Conservation (phyloP, 2,888 invertebrate genomes). For the Prionchulus punctatus region DNA sequence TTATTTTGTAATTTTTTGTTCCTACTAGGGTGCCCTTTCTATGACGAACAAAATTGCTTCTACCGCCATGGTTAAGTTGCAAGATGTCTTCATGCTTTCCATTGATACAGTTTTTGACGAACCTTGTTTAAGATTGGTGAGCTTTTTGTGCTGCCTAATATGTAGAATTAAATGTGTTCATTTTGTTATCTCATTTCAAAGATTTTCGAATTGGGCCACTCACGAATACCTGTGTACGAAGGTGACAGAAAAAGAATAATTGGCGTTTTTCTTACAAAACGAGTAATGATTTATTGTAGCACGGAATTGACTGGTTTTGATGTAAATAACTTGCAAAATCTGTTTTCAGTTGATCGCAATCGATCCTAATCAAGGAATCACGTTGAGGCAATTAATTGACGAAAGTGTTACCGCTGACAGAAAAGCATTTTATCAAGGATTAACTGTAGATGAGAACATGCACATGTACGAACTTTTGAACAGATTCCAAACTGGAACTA, state of each 20-base stretch:
- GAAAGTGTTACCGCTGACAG: slow-evolving; percentile 6
- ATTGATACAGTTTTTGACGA: not conserved
- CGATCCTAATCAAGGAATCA: slow-evolving; percentile 25
- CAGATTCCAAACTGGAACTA: slow-evolving; percentile 30
- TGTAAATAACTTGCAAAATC: not conserved
- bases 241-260: not conserved
- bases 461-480: slow-evolving; percentile 34
- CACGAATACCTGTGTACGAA: slow-evolving; percentile 1
- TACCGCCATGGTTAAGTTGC: not conserved
- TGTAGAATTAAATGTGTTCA: no score
- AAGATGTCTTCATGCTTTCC: slow-evolving; percentile 3
- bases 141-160: no score
- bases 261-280: slow-evolving; percentile 3
- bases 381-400: slow-evolving; percentile 22
- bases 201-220: slow-evolving; percentile 3
- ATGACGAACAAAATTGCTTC: slow-evolving; percentile 1
- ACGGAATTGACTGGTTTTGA: not conserved
- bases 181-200: not conserved
- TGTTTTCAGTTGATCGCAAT: slow-evolving; percentile 22
- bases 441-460: slow-evolving; percentile 22
- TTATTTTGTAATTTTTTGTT: no score
- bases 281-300: not conserved
- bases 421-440: slow-evolving; percentile 17
- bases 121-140: not conserved
- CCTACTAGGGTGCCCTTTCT: not conserved